Base-by-base conservation (phyloP, 2,888 invertebrate species). In the Colletes collaris region DNA sequence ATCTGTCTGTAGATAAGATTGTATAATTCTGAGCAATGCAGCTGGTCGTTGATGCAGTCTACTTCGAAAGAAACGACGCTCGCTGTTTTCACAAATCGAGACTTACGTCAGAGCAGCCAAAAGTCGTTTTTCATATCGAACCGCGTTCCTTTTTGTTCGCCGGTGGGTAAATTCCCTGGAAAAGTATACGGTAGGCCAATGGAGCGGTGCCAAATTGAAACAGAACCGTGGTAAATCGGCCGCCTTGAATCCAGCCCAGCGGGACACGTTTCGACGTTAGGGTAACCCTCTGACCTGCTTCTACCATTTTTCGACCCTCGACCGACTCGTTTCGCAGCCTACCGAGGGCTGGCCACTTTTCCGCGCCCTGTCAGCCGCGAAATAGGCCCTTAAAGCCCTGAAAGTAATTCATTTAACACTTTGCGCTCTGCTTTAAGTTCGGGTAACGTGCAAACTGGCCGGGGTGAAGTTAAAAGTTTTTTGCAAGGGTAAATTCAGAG, bases 131-230 rank as follows among this genome's bases (percentile, higher is more conserved):
- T 68, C 63, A 56, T 62, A 69, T 58, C 40, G 16, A 50, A 49
- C 63, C 49, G 10, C 11, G 52, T 19, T 63, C 35, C 71, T 68
- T 72, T 79, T 77, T 76, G 63, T 62, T n/a, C 55, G 19, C 44
- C 50, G 4, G 58, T 37, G 19, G 67, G 53, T 64, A 58, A 63
- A 60, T 74, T 60, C 52, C 56, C 60, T 69, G 40, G 68, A 19
- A 56, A 68, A 73, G 55, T 66, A 50, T 19, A 53, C 67, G 63
- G 16, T 27, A 40, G 53, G 46, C 75, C 68, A 64, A 79, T 81
- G 81, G 81, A 84, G 72, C 76, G 40, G 66, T 77, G 75, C 75
- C 77, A 84, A 84, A 84, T 84, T 84, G 82, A 84, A 82, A 84
- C 75, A 67, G 77, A 82, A 62, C 64, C 67, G 49, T 44, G 71